Conservation (phyloP, 1,140 invertebrate species). For the Scaptomyza hsui region DNA sequence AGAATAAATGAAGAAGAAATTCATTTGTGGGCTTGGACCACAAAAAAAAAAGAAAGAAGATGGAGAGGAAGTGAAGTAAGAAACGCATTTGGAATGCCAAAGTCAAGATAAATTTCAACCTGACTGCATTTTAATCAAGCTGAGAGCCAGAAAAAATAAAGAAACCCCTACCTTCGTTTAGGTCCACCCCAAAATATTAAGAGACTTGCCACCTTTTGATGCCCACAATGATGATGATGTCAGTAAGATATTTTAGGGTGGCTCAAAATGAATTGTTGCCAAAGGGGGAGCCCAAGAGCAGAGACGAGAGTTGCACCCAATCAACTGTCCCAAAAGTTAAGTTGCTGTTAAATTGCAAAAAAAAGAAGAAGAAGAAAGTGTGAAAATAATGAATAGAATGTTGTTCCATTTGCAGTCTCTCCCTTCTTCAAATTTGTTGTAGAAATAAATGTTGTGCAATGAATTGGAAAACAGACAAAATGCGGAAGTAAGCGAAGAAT, state of each 20-base stretch:
- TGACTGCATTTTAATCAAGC: constrained; percentile 81
- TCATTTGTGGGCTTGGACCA: constrained; percentile 49
- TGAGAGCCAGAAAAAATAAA: constrained; percentile 56
- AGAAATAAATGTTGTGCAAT: constrained; percentile 9
- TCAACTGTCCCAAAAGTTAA: constrained; percentile 26
- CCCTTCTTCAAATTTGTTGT: constrained; percentile 39
- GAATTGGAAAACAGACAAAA: constrained; percentile 3
- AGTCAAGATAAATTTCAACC: constrained; percentile 62
- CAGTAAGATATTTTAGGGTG: background rate
- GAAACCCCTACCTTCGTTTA: constrained; percentile 25
- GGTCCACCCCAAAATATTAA: background rate
- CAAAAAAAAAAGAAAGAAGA: background rate
- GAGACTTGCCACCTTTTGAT: constrained; percentile 15
- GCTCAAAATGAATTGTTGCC: constrained; percentile 32
- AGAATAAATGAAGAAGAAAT: constrained; percentile 51
- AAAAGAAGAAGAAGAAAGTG: constrained; percentile 20
- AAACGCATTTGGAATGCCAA: constrained; percentile 49
- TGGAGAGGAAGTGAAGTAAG: constrained; percentile 14
- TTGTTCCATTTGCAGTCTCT: background rate
- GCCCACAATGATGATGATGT: background rate
- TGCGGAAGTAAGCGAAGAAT: background rate
- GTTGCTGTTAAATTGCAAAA: constrained; percentile 62
- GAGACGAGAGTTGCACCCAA: background rate
- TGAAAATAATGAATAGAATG: constrained; percentile 25
- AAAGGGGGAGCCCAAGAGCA: too few species aligned